These are phyloP conservation scores for Lepidocolaptes lacrymiger DNA, from an alignment of 2,797 vertebrate genomes.

Conservation along the genomic window DNA sequence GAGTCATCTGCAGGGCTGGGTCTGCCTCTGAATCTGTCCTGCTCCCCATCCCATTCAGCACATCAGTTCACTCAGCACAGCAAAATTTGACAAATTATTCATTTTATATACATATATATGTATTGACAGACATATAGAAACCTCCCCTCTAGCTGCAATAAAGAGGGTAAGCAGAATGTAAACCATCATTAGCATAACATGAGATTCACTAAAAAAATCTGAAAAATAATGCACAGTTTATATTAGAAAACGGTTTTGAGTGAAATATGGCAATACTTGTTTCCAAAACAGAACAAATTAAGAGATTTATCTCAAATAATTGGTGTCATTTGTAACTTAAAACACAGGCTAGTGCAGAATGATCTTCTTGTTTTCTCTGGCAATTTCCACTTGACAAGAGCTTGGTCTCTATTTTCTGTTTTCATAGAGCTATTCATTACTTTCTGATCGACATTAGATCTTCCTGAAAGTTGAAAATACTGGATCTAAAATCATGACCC, in stretches of 20 bases:
- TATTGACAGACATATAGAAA: not conserved
- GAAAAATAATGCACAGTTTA: not conserved
- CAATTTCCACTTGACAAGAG: not conserved
- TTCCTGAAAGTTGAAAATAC: not conserved
- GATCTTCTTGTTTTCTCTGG: not conserved
- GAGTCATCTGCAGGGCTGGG: not conserved
- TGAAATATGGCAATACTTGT: not conserved
- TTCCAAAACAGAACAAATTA: not conserved
- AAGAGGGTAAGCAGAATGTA: not conserved
- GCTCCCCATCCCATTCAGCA: not conserved
- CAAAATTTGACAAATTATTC: not conserved
- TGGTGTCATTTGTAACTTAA: not conserved
- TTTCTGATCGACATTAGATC: not conserved
- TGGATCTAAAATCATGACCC: not conserved
- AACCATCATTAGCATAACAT: not conserved
- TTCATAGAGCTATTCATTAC: not conserved
- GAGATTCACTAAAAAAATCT: not conserved
- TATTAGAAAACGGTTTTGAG: not conserved
- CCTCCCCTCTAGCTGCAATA: not conserved
- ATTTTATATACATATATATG: not conserved
- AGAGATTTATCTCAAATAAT: constrained; percentile 5
- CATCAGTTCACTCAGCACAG: not conserved
- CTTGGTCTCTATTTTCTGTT: not conserved
- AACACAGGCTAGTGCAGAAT: not conserved
- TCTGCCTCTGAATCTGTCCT: not conserved